Evolutionary conservation across 92 coral and sea anemone species (phyloP).

Genomic region (Diadumene lineata): DNA sequence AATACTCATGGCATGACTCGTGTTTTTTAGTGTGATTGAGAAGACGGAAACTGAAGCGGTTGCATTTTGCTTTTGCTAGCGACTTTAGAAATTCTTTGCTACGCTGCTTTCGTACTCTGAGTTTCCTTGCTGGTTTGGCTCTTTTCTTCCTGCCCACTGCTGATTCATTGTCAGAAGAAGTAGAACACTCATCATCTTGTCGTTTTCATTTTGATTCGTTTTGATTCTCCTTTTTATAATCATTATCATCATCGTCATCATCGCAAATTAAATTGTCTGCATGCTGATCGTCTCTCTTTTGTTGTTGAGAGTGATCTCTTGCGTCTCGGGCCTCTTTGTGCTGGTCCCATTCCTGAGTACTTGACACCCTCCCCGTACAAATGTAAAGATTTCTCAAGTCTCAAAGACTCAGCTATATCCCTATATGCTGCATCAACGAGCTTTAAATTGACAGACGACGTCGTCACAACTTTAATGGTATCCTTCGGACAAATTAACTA

Average conservation of each 20-base stretch:
- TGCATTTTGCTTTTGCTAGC: background rate
- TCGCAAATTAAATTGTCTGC: background rate
- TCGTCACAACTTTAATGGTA: slow-evolving; percentile 27
- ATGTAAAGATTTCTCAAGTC: slow-evolving; percentile 20
- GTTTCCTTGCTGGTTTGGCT: background rate
- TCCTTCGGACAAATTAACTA: slow-evolving; percentile 20
- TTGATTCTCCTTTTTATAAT: background rate
- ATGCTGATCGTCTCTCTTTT: slow-evolving; percentile 18
- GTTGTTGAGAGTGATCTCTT: slow-evolving; percentile 3
- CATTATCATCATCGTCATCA: background rate
- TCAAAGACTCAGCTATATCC: slow-evolving; percentile 26
- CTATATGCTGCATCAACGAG: slow-evolving; percentile 36
- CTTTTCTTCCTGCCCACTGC: background rate
- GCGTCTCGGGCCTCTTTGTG: background rate
- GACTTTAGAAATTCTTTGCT: slow-evolving; percentile 3
- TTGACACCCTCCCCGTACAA: slow-evolving; percentile 34
- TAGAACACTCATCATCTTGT: background rate
- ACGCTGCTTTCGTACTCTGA: background rate
- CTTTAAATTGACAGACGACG: slow-evolving; percentile 16
- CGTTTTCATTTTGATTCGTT: background rate
- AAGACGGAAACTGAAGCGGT: slow-evolving; percentile 4
- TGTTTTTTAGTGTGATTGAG: background rate
- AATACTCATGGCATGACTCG: background rate
- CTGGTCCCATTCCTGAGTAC: slow-evolving; percentile 25
- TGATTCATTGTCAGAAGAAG: background rate